Conservation (phyloP, 2,888 invertebrate genomes). For the Drosophila affinis region DNA sequence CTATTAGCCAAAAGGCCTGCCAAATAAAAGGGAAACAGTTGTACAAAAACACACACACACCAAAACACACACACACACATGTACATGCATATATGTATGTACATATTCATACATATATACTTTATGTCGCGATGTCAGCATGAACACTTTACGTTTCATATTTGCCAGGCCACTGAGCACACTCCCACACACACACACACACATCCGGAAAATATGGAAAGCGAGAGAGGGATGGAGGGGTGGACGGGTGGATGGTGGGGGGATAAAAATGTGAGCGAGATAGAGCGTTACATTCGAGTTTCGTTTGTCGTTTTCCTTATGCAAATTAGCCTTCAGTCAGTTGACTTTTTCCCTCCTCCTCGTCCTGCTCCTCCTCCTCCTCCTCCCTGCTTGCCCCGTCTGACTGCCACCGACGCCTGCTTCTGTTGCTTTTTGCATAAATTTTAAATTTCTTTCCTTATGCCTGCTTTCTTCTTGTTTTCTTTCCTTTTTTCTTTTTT, state of each 20-base stretch:
- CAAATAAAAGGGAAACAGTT: constrained; percentile 60
- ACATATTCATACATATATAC: constrained; percentile 5
- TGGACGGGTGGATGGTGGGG: too few species aligned
- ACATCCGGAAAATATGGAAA: not conserved
- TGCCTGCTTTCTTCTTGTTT: constrained; percentile 52
- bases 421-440: constrained; percentile 66
- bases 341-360: constrained; percentile 24
- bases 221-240: not conserved
- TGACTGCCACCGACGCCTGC: constrained; percentile 1
- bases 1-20: constrained; percentile 71
- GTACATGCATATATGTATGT: constrained; percentile 5
- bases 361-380: not conserved
- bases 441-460: constrained; percentile 70
- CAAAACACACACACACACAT: not conserved
- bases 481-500: not conserved
- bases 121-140: constrained; percentile 75
- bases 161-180: constrained; percentile 66
- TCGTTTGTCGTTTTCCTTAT: constrained; percentile 72
- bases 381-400: not conserved
- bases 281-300: constrained; percentile 33
- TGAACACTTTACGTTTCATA: constrained; percentile 74
- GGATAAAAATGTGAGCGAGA: not conserved
- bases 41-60: constrained; percentile 23
- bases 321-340: constrained; percentile 68
- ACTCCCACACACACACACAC: constrained; percentile 1